A percentile compares a stretch with the other conserved stretches of the same genome.
Conservation (phyloP, 2,888 invertebrate species). For the Temnothorax ravouxi region DNA sequence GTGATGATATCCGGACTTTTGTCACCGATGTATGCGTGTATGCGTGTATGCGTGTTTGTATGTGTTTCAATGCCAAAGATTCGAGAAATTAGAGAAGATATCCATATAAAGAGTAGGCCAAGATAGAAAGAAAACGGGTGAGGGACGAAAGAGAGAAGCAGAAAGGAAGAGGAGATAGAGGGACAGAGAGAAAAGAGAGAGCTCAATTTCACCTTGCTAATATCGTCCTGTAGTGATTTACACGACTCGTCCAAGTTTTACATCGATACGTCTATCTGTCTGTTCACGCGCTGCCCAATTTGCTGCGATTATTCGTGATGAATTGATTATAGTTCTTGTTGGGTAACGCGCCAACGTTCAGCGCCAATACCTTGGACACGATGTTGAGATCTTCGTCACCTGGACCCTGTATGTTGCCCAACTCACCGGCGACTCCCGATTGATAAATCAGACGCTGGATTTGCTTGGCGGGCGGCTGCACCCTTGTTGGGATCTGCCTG, state of each 20-base stretch:
- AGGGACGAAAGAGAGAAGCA: conserved; percentile 11
- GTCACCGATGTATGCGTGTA: neutral
- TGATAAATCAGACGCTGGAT: conserved; percentile 90
- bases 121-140: neutral
- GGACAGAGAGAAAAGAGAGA: conserved; percentile 68
- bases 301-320: conserved; percentile 66
- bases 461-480: conserved; percentile 87
- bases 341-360: conserved; percentile 91
- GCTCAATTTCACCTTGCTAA: conserved; percentile 78
- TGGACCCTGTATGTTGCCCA: conserved; percentile 78
- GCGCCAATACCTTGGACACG: conserved; percentile 93
- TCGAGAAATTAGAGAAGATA: conserved; percentile 32
- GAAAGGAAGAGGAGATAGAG: conserved; percentile 14
- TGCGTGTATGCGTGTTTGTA: neutral
- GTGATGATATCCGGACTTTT: too few relatives aligned
- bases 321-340: conserved; percentile 77
- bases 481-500: conserved; percentile 56
- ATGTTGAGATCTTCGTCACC: conserved; percentile 92
- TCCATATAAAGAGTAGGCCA: neutral
- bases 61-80: neutral
- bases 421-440: conserved; percentile 88
- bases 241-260: conserved; percentile 73
- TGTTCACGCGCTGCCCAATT: conserved; percentile 66
- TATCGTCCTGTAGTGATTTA: conserved; percentile 75
- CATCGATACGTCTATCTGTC: conserved; percentile 25